These are phyloP conservation scores for Narcine bancroftii DNA, from an alignment of 2,113 vertebrate species.

Conservation along the genomic window DNA sequence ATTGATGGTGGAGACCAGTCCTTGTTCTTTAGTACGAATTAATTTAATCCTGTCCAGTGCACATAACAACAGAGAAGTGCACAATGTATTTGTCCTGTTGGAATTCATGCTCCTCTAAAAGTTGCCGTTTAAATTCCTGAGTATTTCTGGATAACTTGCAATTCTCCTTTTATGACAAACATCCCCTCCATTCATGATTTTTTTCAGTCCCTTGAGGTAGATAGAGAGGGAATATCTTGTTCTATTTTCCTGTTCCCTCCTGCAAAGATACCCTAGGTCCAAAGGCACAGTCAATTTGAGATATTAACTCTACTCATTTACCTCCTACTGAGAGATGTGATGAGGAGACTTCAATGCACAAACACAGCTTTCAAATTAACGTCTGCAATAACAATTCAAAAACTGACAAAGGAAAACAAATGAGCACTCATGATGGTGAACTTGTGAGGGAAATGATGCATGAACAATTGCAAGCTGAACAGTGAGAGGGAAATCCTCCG, in stretches of 20 bases:
- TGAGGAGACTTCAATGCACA: not conserved
- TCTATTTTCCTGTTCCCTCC: not conserved
- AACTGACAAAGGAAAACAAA: not conserved
- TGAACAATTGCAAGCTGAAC: not conserved
- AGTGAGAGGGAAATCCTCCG: conserved; percentile 11
- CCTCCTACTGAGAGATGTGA: not conserved
- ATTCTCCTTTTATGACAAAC: not conserved
- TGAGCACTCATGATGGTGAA: not conserved
- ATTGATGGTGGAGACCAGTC: not conserved
- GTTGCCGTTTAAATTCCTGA: not conserved
- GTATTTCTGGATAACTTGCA: not conserved
- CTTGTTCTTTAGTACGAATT: not conserved
- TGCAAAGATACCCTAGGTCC: not conserved
- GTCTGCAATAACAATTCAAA: not conserved
- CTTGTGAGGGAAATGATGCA: not conserved
- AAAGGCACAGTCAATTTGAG: not conserved
- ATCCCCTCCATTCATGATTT: not conserved
- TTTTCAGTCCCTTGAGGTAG: not conserved
- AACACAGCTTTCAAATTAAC: not conserved
- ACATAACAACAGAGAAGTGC: not conserved
- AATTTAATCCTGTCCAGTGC: not conserved
- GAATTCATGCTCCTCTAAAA: not conserved
- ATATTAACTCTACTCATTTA: not conserved
- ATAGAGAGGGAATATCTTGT: not conserved
- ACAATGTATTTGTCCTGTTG: not conserved